Evolutionary conservation across 92 coral and sea anemone species (phyloP).

Genomic region (Isaurus tuberculatus): DNA sequence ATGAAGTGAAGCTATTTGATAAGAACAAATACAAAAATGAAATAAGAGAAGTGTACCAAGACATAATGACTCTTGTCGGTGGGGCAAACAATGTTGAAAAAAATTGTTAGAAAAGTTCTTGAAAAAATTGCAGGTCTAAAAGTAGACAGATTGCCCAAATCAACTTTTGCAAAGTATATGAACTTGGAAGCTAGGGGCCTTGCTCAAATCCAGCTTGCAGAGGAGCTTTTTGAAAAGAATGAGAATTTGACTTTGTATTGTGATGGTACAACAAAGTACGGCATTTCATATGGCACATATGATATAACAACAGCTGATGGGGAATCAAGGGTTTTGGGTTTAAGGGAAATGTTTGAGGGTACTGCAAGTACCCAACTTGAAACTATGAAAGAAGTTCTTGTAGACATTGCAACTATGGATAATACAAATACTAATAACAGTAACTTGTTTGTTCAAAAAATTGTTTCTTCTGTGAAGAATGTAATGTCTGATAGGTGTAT

Average conservation of each 20-base stretch:
- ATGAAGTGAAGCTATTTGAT: neutral
- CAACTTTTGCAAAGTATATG: slow-evolving; percentile 50
- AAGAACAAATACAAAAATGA: neutral
- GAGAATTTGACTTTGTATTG: slow-evolving; percentile 16
- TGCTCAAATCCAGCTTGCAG: slow-evolving; percentile 47
- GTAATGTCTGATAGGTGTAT: slow-evolving; percentile 41
- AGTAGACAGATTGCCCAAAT: slow-evolving; percentile 12
- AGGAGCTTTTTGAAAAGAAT: slow-evolving; percentile 23
- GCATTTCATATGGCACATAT: slow-evolving; percentile 41
- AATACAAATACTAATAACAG: slow-evolving; percentile 1
- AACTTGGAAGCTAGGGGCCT: slow-evolving; percentile 41
- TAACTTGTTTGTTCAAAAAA: slow-evolving; percentile 21
- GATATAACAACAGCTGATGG: slow-evolving; percentile 44
- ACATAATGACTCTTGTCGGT: neutral
- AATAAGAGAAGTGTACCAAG: slow-evolving; percentile 4
- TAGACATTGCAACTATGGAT: slow-evolving; percentile 15
- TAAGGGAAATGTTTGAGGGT: slow-evolving; percentile 39
- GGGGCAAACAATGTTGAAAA: slow-evolving; percentile 16
- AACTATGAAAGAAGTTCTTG: slow-evolving; percentile 31
- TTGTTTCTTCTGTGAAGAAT: slow-evolving; percentile 47
- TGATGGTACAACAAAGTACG: slow-evolving; percentile 48
- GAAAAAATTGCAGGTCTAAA: slow-evolving; percentile 8
- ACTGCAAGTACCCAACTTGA: slow-evolving; percentile 47
- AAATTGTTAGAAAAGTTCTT: slow-evolving; percentile 13
- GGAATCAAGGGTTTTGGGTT: slow-evolving; percentile 30